Percentiles rank a stretch among this genome's conserved stretches.
These are phyloP conservation scores for Gastrophysa polygoni DNA, from an alignment of 2,888 invertebrate genomes.

Conservation along the genomic window DNA sequence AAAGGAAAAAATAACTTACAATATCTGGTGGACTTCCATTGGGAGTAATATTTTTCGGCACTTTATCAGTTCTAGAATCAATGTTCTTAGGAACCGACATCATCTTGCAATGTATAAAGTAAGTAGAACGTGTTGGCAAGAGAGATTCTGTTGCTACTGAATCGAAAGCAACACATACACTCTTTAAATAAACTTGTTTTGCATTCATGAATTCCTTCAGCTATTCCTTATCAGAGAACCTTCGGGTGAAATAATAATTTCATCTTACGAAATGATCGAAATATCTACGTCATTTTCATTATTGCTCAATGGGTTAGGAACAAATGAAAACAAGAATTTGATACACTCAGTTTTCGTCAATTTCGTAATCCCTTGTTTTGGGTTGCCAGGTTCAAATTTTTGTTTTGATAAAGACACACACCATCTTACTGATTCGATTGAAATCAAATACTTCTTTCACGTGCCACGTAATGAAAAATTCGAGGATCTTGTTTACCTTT, in stretches of 20 bases:
- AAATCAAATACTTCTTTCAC: no score
- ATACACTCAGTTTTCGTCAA: no score
- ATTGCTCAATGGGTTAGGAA: neutral
- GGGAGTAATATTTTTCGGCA: conserved; percentile 8
- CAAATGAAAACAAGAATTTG: neutral
- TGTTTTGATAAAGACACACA: no score
- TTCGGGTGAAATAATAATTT: neutral
- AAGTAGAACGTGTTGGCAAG: neutral
- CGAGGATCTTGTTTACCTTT: no score
- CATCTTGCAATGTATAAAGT: conserved; percentile 18
- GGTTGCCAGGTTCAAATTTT: no score
- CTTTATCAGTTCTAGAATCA: conserved; percentile 15
- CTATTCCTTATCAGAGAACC: conserved; percentile 6
- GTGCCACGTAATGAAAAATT: no score
- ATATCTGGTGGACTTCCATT: conserved; percentile 40
- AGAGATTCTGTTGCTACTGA: conserved; percentile 22
- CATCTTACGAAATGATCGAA: conserved; percentile 8
- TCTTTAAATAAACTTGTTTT: conserved; percentile 31
- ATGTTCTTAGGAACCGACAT: conserved; percentile 38
- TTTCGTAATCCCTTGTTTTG: no score
- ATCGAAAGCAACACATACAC: conserved; percentile 8
- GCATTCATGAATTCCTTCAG: neutral
- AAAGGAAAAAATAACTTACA: conserved; percentile 32
- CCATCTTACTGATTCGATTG: no score
- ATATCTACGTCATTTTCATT: neutral